Evolutionary conservation across 1,140 invertebrate species (phyloP).

Genomic region (Yoshiicerus persimilis): DNA sequence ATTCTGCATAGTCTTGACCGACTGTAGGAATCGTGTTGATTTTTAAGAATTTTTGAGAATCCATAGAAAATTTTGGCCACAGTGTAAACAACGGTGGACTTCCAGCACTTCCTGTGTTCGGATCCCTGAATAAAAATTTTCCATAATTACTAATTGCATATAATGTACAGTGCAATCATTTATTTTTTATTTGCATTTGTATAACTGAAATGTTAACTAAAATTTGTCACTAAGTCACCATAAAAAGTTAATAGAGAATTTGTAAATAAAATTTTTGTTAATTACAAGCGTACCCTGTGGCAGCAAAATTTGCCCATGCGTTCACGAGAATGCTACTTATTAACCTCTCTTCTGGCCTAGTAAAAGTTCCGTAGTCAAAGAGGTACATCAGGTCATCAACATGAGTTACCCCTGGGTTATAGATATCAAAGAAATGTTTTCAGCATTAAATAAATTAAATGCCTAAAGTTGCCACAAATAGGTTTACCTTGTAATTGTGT

Average conservation of each 20-base stretch:
- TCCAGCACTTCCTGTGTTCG: neutral
- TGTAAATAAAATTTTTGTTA: neutral
- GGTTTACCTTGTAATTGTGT: too few relatives aligned
- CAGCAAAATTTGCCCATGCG: conserved; percentile 45
- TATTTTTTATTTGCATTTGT: too few relatives aligned
- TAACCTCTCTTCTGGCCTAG: conserved; percentile 12
- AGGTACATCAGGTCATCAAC: conserved; percentile 44
- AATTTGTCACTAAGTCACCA: too few relatives aligned
- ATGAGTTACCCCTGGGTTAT: neutral
- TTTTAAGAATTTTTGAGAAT: conserved; percentile 10
- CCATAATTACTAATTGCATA: neutral
- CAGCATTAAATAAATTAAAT: neutral
- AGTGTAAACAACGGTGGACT: neutral
- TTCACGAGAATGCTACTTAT: conserved; percentile 32
- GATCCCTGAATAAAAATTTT: neutral
- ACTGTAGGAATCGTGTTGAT: conserved; percentile 5
- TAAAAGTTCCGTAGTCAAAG: conserved; percentile 11
- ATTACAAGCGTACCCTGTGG: conserved; percentile 38
- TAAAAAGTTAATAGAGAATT: neutral
- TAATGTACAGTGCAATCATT: neutral
- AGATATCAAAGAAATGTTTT: too few relatives aligned
- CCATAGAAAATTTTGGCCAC: neutral
- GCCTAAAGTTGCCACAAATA: too few relatives aligned
- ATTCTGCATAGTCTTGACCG: neutral
- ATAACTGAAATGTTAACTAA: too few relatives aligned